Conservation (phyloP, 2,113 vertebrate species). For the Pituophis catenifer region DNA sequence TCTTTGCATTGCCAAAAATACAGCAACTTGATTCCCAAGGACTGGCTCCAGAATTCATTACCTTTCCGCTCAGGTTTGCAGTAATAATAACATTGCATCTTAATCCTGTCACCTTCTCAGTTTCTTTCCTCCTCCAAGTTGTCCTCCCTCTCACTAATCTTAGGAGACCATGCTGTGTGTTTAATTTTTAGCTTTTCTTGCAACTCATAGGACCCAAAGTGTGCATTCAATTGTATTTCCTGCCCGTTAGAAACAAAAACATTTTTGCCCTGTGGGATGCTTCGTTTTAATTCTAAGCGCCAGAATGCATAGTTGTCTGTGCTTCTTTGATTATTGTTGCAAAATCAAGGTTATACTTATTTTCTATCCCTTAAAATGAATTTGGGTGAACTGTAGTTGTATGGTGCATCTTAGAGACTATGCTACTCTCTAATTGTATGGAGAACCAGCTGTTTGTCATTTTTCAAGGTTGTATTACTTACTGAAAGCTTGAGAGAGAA, state of each 20-base stretch:
- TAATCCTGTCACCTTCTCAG: conserved; percentile 52
- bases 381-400: background rate
- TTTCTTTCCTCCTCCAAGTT: conserved; percentile 38
- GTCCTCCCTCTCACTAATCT: conserved; percentile 33
- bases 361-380: background rate
- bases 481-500: background rate
- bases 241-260: conserved; percentile 51
- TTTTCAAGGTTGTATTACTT: too few species aligned
- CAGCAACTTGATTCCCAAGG: conserved; percentile 60
- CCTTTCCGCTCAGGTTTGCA: conserved; percentile 58
- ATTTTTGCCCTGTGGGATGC: conserved; percentile 21
- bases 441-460: background rate
- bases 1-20: conserved; percentile 50
- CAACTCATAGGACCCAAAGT: conserved; percentile 29
- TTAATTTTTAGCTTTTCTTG: conserved; percentile 35
- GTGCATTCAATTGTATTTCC: conserved; percentile 51
- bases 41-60: conserved; percentile 63
- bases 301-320: background rate
- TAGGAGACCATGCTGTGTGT: background rate
- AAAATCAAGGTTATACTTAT: background rate
- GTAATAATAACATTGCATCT: conserved; percentile 64
- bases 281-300: background rate
- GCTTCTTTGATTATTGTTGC: background rate
- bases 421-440: background rate
- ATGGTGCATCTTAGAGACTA: background rate